Conservation (phyloP, 2,797 vertebrate species). For the Ctenopoma multispine region DNA sequence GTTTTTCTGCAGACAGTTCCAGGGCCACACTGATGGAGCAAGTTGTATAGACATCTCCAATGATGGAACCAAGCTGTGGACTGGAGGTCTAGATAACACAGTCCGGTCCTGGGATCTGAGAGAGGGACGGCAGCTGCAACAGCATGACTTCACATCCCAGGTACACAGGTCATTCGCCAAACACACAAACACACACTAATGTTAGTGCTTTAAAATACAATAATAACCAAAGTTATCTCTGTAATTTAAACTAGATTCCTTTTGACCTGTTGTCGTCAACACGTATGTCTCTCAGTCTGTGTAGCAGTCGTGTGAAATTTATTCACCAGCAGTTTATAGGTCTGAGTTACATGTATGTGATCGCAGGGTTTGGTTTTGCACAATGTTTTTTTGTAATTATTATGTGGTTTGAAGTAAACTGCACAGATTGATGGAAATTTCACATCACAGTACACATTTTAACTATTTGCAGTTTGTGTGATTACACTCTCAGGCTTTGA, state of each 20-base stretch:
- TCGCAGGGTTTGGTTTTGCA: constrained; percentile 11
- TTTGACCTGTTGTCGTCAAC: not conserved
- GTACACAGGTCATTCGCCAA: constrained; percentile 65
- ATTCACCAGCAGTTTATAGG: not conserved
- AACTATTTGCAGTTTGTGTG: constrained; percentile 37
- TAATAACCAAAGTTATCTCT: not conserved
- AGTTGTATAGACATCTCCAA: constrained; percentile 99
- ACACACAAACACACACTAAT: not conserved
- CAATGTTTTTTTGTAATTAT: constrained; percentile 20
- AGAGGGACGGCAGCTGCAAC: constrained; percentile 96
- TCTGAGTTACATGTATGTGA: not conserved
- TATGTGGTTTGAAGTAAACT: constrained; percentile 38
- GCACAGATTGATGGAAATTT: constrained; percentile 38
- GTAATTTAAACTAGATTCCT: not conserved
- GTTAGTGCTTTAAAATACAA: not conserved
- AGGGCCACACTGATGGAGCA: constrained; percentile 96
- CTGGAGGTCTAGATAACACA: constrained; percentile 96
- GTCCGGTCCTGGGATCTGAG: constrained; percentile 98
- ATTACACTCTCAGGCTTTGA: constrained; percentile 47
- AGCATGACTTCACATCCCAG: constrained; percentile 99
- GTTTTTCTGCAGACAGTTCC: constrained; percentile 89
- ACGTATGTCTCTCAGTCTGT: not conserved
- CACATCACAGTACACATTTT: constrained; percentile 28
- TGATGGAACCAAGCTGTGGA: constrained; percentile 97
- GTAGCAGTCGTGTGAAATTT: not conserved